These are phyloP conservation scores for Galerucella pusilla DNA, from an alignment of 2,888 invertebrate genomes.

Conservation along the genomic window DNA sequence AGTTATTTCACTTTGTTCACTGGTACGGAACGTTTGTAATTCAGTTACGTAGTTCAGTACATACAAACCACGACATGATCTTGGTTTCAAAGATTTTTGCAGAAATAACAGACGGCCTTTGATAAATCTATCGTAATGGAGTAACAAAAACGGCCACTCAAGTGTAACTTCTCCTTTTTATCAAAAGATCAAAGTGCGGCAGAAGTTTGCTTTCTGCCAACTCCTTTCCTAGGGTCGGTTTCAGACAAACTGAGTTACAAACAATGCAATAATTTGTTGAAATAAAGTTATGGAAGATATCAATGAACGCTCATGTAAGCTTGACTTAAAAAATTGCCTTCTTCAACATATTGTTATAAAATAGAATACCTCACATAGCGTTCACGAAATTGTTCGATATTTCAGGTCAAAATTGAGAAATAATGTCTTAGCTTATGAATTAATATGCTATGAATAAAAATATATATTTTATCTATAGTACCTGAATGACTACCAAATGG, in stretches of 20 bases:
- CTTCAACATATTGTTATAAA: too few species aligned
- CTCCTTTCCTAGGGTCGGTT: background rate
- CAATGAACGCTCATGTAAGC: too few species aligned
- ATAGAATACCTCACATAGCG: too few species aligned
- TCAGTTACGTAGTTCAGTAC: conserved; percentile 27
- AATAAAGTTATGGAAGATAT: too few species aligned
- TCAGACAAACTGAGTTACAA: background rate
- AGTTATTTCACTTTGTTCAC: conserved; percentile 18
- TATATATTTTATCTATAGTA: too few species aligned
- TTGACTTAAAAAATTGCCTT: too few species aligned
- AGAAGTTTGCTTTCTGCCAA: conserved; percentile 18
- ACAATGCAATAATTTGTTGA: background rate
- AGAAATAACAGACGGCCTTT: conserved; percentile 18
- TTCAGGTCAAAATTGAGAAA: too few species aligned
- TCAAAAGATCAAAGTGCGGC: conserved; percentile 21
- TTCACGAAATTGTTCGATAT: too few species aligned
- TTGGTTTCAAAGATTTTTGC: conserved; percentile 32
- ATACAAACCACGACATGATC: conserved; percentile 26
- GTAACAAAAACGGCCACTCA: conserved; percentile 29
- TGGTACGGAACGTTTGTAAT: conserved; percentile 23
- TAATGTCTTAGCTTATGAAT: too few species aligned
- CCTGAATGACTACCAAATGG: too few species aligned
- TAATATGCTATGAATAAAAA: too few species aligned
- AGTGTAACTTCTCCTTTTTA: conserved; percentile 19
- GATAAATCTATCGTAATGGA: conserved; percentile 30